Base-by-base conservation (phyloP, 2,113 vertebrate genomes). In the Xyliphius kryptos region DNA sequence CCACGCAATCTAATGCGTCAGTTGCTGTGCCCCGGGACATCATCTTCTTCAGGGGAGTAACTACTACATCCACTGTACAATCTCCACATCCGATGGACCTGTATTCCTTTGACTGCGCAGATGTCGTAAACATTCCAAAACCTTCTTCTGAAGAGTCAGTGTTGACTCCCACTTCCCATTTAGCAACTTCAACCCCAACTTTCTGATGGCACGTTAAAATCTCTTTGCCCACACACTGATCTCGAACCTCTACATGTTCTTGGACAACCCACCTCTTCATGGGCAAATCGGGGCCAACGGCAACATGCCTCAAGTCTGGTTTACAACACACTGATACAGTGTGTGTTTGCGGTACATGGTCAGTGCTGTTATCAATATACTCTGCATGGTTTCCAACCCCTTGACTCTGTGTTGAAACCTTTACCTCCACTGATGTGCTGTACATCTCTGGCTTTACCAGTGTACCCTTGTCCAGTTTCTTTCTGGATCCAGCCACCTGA, bases 11-110 rank as follows among this genome's bases (percentile, higher is more conserved):
- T 0, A 85, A 66, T 0, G 63, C 1, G 5, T 89, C 91, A 0
- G 93, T 91, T 63, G 83, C 84, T 0, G 87, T 80, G 22, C 87
- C 79, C 0, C 55, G 81, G 0, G 91, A 89, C 38, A 80, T 3
- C 0, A 44, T 20, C 11, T 85, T 74, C 75, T 85, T 90, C 2
- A 84, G 69, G 0, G 74, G 57, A 46, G 78, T 76, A 17, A 94
- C 43, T 0, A 69, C 55, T 64, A 94, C 91, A 0, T 95, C 68
- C 21, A 93, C 82, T 0, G 83, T 90, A 67, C 90, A 91, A 14
- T 97, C 93, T 13, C 93, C 94, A 0, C 91, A 93, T 53, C 91
- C 95, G 0, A 94, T 72, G 0, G 93, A 91, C 38, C 86, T 77
- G 2, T 82, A 77, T 1, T 76, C 85, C 66, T 78, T 75, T 47